phyloP scores from a whole-genome alignment of 2,113 vertebrate genomes.

The Ranitomeya imitator region DNA sequence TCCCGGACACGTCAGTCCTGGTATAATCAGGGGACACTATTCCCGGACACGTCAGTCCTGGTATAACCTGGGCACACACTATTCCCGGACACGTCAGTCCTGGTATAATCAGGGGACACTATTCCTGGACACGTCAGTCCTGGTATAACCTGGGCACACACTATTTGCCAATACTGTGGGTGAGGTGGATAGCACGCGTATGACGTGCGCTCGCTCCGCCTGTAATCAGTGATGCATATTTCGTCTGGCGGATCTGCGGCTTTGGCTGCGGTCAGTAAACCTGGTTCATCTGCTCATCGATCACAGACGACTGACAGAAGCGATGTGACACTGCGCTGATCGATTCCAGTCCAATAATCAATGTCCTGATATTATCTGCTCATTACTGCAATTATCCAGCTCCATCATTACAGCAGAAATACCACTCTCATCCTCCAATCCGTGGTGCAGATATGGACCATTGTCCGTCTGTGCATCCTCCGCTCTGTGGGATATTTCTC shows the following conservation, averaged over 20 bases:
- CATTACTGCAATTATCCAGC: constrained; percentile 15
- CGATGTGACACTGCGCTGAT: not conserved
- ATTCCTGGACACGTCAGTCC: too few species aligned
- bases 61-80: too few species aligned
- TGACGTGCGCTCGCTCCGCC: not conserved
- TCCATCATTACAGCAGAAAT: constrained; percentile 17
- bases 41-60: too few species aligned
- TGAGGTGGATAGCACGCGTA: not conserved
- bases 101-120: too few species aligned
- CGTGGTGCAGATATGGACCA: too few species aligned
- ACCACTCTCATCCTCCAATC: too few species aligned
- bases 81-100: too few species aligned
- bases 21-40: too few species aligned
- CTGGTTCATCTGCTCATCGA: not conserved
- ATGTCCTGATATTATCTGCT: not conserved
- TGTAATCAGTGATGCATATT: not conserved
- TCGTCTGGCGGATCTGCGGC: not conserved
- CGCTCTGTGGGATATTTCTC: not conserved
- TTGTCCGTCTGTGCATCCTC: too few species aligned
- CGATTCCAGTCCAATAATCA: constrained; percentile 15
- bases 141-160: too few species aligned
- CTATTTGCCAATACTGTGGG: too few species aligned
- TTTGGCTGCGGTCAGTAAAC: not conserved
- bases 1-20: too few species aligned
- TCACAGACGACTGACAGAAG: not conserved